Evolutionary conservation across 2,888 invertebrate species (phyloP).

Genomic region (Synanthedon tipuliformis): DNA sequence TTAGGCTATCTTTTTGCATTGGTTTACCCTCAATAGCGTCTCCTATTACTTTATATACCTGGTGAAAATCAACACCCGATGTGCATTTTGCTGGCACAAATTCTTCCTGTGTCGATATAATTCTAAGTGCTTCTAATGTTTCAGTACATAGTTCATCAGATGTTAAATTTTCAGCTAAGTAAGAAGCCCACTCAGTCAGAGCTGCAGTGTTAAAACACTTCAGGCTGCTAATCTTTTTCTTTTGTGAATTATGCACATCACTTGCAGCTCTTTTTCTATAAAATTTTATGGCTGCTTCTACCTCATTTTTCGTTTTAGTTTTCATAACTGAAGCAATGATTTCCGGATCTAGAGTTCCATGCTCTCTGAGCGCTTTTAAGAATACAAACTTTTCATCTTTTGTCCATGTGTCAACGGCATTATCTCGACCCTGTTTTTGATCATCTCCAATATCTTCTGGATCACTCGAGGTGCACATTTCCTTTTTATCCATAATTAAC

Average conservation of each 20-base stretch:
- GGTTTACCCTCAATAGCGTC: slow-evolving; percentile 52
- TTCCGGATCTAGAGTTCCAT: slow-evolving; percentile 21
- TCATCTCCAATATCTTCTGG: too few relatives aligned
- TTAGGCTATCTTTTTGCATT: slow-evolving; percentile 12
- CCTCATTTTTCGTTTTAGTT: slow-evolving; percentile 28
- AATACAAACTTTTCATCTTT: slow-evolving; percentile 39
- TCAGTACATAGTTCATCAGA: slow-evolving; percentile 40
- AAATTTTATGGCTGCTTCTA: slow-evolving; percentile 26
- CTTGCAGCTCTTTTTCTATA: slow-evolving; percentile 22
- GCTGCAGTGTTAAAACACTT: slow-evolving; percentile 21
- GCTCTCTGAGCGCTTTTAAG: slow-evolving; percentile 25
- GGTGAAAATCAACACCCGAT: slow-evolving; percentile 36
- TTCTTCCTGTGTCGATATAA: slow-evolving; percentile 49
- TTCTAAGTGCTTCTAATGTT: slow-evolving; percentile 32
- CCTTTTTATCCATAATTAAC: too few relatives aligned
- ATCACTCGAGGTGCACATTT: too few relatives aligned
- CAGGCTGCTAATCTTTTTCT: slow-evolving; percentile 8
- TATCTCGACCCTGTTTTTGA: too few relatives aligned
- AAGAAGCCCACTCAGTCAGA: slow-evolving; percentile 38
- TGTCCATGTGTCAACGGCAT: slow-evolving; percentile 21
- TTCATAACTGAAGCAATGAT: slow-evolving; percentile 21
- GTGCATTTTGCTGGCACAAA: slow-evolving; percentile 27
- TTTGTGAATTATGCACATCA: slow-evolving; percentile 2
- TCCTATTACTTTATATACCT: slow-evolving; percentile 41
- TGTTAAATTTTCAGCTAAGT: slow-evolving; percentile 28